Base-by-base conservation (phyloP, 1,140 invertebrate genomes). In the Ladona fulva region DNA sequence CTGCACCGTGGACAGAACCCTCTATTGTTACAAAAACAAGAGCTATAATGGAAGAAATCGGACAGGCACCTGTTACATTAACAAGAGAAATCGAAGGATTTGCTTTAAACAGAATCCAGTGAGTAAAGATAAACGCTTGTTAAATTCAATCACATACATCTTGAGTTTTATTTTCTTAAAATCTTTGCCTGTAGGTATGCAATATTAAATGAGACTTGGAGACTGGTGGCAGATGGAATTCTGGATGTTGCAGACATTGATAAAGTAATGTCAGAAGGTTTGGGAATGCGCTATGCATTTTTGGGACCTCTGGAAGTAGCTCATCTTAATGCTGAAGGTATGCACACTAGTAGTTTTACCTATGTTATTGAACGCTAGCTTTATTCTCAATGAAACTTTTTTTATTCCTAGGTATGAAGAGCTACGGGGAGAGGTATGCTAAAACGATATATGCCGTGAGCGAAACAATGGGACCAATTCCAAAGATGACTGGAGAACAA, bases 271-370 rank as follows among this genome's bases (percentile, higher is more conserved):
- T 94, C 92, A 19, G 93, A 97, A 85, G 97, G 97, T 24, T 87
- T 99, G 14, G 97, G 96, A 22, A 94, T 94, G 89, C 89, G 97
- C 78, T 99, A 98, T 84, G 96, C 96, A 6, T 98, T 98, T 84
- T 87, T 98, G 24, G 97, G 97, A 25, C 92, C 95, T 0, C 87
- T 98, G 76, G 96, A 99, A 88, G 97, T 96, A 0, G 94, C 94
- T 24, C 96, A 98, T 86, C 88, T 99, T 25, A 99, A 99, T 87
- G 96, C 96, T 29, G 92, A 96, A 86, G 96, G 96, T 89, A 89
- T 89, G 85, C 10, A 52, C 10, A 66, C 3, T 6, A 66, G 1
- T 66, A 66, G 1, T 22, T 3, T 66, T 22, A 66, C 52, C 14
- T 66, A 59, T 88, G 84, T 77, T 89, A 86, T 78, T 85, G 85